A percentile compares a stretch with the other conserved stretches of the same genome.
phyloP scores from a whole-genome alignment of 2,888 invertebrate species.

The Epinotia brunnichana region DNA sequence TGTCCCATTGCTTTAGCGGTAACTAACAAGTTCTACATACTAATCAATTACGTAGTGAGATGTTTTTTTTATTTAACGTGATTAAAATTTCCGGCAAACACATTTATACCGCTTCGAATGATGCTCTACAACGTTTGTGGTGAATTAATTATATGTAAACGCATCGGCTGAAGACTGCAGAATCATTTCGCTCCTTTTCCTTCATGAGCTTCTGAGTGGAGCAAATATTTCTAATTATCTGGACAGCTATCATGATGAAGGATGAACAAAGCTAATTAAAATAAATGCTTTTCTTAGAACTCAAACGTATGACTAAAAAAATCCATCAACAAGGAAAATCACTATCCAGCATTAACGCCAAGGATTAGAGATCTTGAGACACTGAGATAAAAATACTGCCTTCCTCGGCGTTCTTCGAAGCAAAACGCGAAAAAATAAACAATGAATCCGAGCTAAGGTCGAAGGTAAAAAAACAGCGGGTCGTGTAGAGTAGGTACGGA shows the following conservation, averaged over 20 bases:
- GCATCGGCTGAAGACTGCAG: too few species aligned
- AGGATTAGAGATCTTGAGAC: slow-evolving; percentile 40
- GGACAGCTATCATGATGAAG: not conserved
- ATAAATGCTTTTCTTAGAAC: not conserved
- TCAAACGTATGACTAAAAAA: slow-evolving; percentile 12
- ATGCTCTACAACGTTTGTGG: not conserved
- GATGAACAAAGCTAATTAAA: not conserved
- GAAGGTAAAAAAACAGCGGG: slow-evolving; percentile 40
- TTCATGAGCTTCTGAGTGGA: too few species aligned
- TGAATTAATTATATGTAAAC: not conserved
- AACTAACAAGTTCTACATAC: slow-evolving; percentile 33
- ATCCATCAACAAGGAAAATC: slow-evolving; percentile 27
- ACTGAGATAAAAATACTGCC: slow-evolving; percentile 41
- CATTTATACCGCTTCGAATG: not conserved
- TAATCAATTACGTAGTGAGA: slow-evolving; percentile 35
- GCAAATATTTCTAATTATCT: not conserved
- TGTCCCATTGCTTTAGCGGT: slow-evolving; percentile 40
- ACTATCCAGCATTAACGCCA: slow-evolving; percentile 31
- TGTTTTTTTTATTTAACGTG: slow-evolving; percentile 27
- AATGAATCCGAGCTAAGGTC: slow-evolving; percentile 42
- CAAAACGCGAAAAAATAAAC: slow-evolving; percentile 42
- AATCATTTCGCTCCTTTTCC: too few species aligned
- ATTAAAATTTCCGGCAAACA: not conserved
- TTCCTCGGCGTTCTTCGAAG: slow-evolving; percentile 39
- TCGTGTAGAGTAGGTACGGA: slow-evolving; percentile 14